Evolutionary conservation across 2,797 vertebrate genomes (phyloP), one percentile per base, ranked within the genome.

Genomic region (Perdix hodgsoniae): DNA sequence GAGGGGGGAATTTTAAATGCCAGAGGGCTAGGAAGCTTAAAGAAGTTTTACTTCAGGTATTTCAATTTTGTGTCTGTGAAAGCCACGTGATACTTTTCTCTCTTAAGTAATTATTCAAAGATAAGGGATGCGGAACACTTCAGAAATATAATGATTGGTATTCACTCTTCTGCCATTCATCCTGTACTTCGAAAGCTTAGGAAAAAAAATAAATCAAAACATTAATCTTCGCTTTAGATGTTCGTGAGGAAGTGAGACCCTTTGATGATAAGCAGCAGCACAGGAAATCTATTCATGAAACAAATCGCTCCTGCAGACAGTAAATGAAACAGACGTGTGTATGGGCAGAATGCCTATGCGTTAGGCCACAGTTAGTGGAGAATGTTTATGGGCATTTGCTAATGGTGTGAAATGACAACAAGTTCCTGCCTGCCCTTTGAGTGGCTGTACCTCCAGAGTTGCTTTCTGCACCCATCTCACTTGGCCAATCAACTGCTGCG

Each of bases 1-100:
- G 37, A 64, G 11, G 19, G 16, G 9, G 13, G 14, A 6, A 35
- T 74, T 91, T 86, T 54, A 72, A 69, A 24, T 70, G n/a, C 10
- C 11, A 60, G 23, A 82, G 8, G 52, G 52, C 17, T 31, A 50
- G 54, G 17, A 69, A 86, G 65, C 27, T 42, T 59, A 9, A 24
- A 76, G 70, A 73, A 47, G 16, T 50, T 84, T 94, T 63, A 66
- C 17, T 72, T 91, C 15, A 39, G 23, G 13, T 70, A 14, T 44
- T 13, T 84, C n/a, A 29, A 26, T 73, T 60, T 42, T 73, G 27
- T 71, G 56, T 31, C 47, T 76, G 74, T 42, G 67, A 54, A 83
- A 56, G 29, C 16, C 44, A 81, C 5, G 2, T 0, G 0, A 11
- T 6, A 2, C 4, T 31, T 16, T 70, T 80, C 31, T 69, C 77